A percentile compares a stretch with the other conserved stretches of the same genome.
Conservation (phyloP, 2,797 vertebrate species). For the Pangasius macronema region DNA sequence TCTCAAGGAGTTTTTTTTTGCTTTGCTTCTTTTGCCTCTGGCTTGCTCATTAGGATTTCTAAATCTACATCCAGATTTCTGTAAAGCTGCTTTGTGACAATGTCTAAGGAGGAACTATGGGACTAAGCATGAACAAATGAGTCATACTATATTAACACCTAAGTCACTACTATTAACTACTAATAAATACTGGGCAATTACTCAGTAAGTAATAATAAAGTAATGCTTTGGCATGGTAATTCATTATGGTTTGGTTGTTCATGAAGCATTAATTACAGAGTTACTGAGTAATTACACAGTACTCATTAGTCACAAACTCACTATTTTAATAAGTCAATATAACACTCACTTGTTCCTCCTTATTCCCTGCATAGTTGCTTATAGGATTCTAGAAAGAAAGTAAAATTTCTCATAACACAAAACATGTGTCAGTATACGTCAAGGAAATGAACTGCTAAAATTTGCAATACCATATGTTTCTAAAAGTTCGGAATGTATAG, state of each 20-base stretch:
- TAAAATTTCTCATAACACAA: background rate
- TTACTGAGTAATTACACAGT: background rate
- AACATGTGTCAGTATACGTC: background rate
- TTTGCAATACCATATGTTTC: background rate
- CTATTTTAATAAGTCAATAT: background rate
- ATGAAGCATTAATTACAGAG: background rate
- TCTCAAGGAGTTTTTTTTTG: background rate
- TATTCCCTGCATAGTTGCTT: background rate
- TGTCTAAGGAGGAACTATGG: background rate
- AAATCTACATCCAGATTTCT: background rate
- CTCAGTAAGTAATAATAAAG: conserved; percentile 9
- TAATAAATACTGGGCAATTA: conserved; percentile 19
- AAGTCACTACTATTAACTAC: background rate
- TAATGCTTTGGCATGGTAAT: conserved; percentile 1
- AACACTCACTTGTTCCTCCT: background rate
- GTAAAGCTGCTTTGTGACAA: conserved; percentile 6
- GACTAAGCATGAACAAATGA: background rate
- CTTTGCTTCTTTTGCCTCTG: background rate
- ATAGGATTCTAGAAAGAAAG: background rate
- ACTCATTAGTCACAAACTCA: background rate
- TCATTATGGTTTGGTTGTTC: conserved; percentile 1
- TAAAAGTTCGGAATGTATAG: background rate
- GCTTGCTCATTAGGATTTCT: conserved; percentile 3
- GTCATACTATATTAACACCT: conserved; percentile 1
- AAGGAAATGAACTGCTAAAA: background rate